phyloP scores from a whole-genome alignment of 1,140 invertebrate genomes.

The Lycorma delicatula region DNA sequence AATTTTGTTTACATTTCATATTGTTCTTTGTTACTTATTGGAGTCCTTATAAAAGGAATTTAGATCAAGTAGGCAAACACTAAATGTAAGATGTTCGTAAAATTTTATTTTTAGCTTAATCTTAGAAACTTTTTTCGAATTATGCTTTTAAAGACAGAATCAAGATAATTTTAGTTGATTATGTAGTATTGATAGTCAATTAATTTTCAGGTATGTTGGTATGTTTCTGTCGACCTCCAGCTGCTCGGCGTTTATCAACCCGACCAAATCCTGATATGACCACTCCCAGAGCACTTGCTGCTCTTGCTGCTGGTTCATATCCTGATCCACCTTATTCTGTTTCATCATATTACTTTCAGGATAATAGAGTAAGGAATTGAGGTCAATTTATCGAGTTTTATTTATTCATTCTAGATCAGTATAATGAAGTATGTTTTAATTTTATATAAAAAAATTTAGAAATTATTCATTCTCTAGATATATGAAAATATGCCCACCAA shows the following conservation, averaged over 20 bases:
- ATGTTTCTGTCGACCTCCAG: slow-evolving; percentile 66
- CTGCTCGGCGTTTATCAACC: slow-evolving; percentile 56
- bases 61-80: too few species aligned
- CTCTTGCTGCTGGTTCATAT: slow-evolving; percentile 42
- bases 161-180: not conserved
- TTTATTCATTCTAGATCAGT: too few species aligned
- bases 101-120: not conserved
- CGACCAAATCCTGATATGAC: slow-evolving; percentile 53
- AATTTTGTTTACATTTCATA: too few species aligned
- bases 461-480: too few species aligned
- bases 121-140: not conserved
- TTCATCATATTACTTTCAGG: slow-evolving; percentile 75
- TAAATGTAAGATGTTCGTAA: not conserved
- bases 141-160: not conserved
- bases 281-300: slow-evolving; percentile 71
- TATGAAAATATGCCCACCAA: too few species aligned
- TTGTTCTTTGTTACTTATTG: too few species aligned
- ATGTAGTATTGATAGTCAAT: not conserved
- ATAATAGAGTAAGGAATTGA: slow-evolving; percentile 38
- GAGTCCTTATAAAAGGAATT: too few species aligned
- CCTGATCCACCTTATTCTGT: slow-evolving; percentile 42
- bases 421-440: too few species aligned
- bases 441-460: too few species aligned
- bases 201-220: slow-evolving; percentile 53
- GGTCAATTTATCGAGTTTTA: too few species aligned